Conservation (phyloP, 2,113 vertebrate species). For the Candoia aspera region DNA sequence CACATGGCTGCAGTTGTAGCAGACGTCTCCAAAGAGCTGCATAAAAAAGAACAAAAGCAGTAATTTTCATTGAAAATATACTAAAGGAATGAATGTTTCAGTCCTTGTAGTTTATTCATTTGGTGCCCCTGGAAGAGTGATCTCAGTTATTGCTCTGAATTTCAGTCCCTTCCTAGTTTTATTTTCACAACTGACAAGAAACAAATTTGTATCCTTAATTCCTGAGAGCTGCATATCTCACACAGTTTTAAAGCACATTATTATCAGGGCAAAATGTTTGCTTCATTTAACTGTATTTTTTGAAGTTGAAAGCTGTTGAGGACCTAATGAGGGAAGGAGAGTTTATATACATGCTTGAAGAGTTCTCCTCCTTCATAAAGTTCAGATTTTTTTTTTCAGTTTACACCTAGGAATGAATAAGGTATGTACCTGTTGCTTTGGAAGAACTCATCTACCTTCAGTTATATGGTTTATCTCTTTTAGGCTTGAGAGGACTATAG, state of each 20-base stretch:
- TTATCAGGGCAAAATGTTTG: not conserved
- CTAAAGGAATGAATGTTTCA: not conserved
- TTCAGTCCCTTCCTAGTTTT: constrained; percentile 51
- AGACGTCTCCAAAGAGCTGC: constrained; percentile 95
- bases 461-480: not conserved
- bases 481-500: not conserved
- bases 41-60: constrained; percentile 8
- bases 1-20: constrained; percentile 94
- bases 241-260: constrained; percentile 7
- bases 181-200: constrained; percentile 45
- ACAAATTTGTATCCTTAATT: constrained; percentile 46
- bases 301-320: not conserved
- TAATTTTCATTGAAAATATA: not conserved
- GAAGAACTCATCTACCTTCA: not conserved
- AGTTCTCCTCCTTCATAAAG: not conserved
- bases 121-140: constrained; percentile 28
- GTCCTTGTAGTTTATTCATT: constrained; percentile 50
- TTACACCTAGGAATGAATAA: not conserved
- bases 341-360: not conserved
- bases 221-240: constrained; percentile 16
- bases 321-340: not conserved
- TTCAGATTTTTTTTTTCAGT: not conserved
- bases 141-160: constrained; percentile 16
- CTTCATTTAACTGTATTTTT: not conserved
- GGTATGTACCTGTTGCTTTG: not conserved